These are phyloP conservation scores for Enteromius viviparus DNA, from an alignment of 2,797 vertebrate species.

Conservation along the genomic window DNA sequence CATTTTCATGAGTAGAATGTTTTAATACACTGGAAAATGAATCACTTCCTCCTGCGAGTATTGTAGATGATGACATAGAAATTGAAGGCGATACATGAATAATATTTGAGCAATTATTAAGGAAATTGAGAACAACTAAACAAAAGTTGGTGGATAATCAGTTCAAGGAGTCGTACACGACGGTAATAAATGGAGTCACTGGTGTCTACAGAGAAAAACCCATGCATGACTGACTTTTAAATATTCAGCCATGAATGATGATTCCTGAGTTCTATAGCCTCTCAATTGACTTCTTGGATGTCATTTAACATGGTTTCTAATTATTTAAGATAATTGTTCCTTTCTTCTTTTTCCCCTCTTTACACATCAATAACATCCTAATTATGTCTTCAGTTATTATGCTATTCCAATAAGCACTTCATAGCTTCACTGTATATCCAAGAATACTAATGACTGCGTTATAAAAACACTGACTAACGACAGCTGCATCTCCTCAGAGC, in stretches of 20 bases:
- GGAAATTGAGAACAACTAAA: conserved; percentile 11
- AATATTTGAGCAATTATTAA: conserved; percentile 44
- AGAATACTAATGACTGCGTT: conserved; percentile 63
- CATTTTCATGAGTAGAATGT: conserved; percentile 13
- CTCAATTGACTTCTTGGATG: conserved; percentile 45
- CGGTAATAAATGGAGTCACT: conserved; percentile 20
- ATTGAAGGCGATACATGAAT: conserved; percentile 34
- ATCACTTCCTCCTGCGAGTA: neutral
- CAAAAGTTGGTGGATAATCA: neutral
- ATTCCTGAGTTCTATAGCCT: conserved; percentile 31
- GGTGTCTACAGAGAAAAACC: neutral
- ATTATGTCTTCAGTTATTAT: conserved; percentile 63
- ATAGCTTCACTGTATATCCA: conserved; percentile 55
- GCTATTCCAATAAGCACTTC: conserved; percentile 60
- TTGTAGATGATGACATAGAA: conserved; percentile 13
- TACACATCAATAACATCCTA: conserved; percentile 63
- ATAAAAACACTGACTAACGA: conserved; percentile 61
- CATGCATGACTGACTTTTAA: conserved; percentile 14
- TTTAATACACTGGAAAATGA: neutral
- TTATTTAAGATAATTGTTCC: conserved; percentile 53
- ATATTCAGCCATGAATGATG: conserved; percentile 26
- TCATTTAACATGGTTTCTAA: conserved; percentile 49
- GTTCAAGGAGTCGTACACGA: neutral
- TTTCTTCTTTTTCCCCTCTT: conserved; percentile 38
- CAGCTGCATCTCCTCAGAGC: conserved; percentile 62